phyloP scores from a whole-genome alignment of 2,113 vertebrate genomes.

The Seriola quinqueradiata region DNA sequence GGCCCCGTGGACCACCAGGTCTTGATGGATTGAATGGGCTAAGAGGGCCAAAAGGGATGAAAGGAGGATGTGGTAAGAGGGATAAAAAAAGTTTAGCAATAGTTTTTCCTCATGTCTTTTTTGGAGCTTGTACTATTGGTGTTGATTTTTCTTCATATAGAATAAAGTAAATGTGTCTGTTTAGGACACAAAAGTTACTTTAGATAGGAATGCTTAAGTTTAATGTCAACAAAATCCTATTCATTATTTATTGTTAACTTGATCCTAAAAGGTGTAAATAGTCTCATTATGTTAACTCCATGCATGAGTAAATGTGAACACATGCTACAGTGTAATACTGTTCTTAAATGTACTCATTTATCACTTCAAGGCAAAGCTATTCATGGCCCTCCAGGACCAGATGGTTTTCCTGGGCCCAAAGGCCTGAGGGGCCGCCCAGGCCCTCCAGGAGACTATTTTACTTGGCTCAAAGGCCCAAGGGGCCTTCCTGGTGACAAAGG shows the following conservation, averaged over 20 bases:
- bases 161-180: background rate
- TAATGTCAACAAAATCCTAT: background rate
- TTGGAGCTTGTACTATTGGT: background rate
- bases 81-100: background rate
- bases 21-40: slow-evolving; percentile 76
- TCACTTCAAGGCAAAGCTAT: slow-evolving; percentile 37
- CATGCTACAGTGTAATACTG: background rate
- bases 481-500: slow-evolving; percentile 66
- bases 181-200: background rate
- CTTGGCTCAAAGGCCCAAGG: slow-evolving; percentile 51
- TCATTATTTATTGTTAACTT: background rate
- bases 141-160: background rate
- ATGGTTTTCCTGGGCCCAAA: slow-evolving; percentile 67
- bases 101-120: background rate
- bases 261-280: background rate
- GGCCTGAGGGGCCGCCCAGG: slow-evolving; percentile 54
- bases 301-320: background rate
- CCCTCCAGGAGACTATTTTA: slow-evolving; percentile 17
- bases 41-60: slow-evolving; percentile 69
- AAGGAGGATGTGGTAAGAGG: slow-evolving; percentile 63
- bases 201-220: background rate
- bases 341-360: background rate
- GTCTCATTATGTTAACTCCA: background rate
- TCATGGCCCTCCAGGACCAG: slow-evolving; percentile 53
- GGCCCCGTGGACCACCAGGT: slow-evolving; percentile 63